Conservation (phyloP, 2,888 invertebrate genomes). For the Eremobia ochroleuca region DNA sequence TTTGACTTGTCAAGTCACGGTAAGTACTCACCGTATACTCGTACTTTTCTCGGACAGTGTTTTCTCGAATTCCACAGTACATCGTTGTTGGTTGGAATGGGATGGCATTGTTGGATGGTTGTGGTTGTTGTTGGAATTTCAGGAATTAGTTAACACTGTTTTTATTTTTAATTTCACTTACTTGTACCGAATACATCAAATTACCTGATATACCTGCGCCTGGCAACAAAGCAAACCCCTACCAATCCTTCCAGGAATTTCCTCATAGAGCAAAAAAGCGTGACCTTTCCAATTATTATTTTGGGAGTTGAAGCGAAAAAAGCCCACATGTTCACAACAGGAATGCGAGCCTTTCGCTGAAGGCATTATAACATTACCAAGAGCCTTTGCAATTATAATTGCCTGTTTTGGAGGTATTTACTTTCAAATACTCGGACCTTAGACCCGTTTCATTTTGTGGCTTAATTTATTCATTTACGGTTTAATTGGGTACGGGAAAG, state of each 20-base stretch:
- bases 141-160: not conserved
- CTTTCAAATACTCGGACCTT: conserved; percentile 62
- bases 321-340: conserved; percentile 34
- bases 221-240: not conserved
- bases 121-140: not conserved
- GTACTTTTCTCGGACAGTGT: not conserved
- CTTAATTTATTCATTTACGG: conserved; percentile 64
- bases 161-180: conserved; percentile 1
- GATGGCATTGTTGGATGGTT: too few relatives aligned
- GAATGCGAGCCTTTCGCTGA: conserved; percentile 38
- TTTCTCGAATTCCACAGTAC: not conserved
- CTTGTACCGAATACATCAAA: conserved; percentile 4
- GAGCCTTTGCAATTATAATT: conserved; percentile 62
- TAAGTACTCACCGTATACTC: not conserved
- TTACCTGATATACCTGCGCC: not conserved
- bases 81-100: not conserved
- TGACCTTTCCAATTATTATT: conserved; percentile 42
- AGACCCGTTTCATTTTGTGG: conserved; percentile 58
- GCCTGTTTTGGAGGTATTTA: conserved; percentile 58
- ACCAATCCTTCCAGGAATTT: conserved; percentile 14
- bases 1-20: not conserved
- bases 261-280: conserved; percentile 23
- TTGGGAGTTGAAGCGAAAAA: conserved; percentile 28
- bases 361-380: conserved; percentile 52
- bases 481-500: conserved; percentile 54